Base-by-base conservation (phyloP, 2,113 vertebrate species). In the Lophius piscatorius region DNA sequence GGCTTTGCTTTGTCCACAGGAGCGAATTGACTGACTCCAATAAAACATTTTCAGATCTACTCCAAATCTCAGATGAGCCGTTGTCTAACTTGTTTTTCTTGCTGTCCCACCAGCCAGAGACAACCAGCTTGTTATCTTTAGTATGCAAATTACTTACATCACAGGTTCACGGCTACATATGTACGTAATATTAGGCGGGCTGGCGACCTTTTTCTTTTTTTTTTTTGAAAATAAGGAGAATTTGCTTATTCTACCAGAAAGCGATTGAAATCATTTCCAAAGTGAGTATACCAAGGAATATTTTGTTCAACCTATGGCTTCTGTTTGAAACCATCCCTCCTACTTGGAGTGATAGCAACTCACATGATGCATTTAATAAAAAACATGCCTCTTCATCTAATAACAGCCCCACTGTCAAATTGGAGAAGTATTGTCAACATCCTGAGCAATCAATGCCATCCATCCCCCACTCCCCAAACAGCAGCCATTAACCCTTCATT, bases 371-470 rank as follows among this genome's bases (percentile, higher is more conserved):
- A 64, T 84, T 77, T 77, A 84, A 87, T 84, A 74, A n/a, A 74
- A 55, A 81, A 69, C 41, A 23, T 66, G 79, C 77, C 64, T 81
- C 87, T 84, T 80, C 76, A 84, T 87, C 80, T 83, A 83, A 84
- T 87, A 87, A 84, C 66, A 46, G 78, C 80, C 50, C 70, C 68
- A 61, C 83, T 83, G 86, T 85, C 76, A 89, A 85, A 87, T 86
- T 87, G 87, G 78, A 88, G 64, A 85, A 89, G 78, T 88, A 85
- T 83, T 88, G 87, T 90, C 88, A 87, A 85, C 87, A 89, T 90
- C 87, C 87, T 84, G 80, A 72, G 74, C 81, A 85, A 88, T 90
- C 82, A 86, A 89, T 89, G 80, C 68, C 72, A 75, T 82, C 81
- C 76, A 82, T 77, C 85, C 85, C 82, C 83, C 72, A 65, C 72